Evolutionary conservation across 2,113 vertebrate species (phyloP).

Genomic region (Apodemus sylvaticus): DNA sequence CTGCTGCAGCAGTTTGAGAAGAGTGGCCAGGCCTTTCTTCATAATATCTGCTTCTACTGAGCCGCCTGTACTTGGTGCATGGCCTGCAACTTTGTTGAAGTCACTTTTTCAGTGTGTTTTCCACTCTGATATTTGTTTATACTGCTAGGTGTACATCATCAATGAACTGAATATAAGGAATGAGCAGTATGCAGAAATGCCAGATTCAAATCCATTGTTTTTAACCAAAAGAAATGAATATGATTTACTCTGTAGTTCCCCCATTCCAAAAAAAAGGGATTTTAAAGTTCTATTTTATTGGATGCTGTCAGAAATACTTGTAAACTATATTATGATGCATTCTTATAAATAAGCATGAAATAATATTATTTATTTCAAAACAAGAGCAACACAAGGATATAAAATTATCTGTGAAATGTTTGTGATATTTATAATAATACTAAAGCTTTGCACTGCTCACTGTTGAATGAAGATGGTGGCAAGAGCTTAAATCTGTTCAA

Average conservation of each 20-base stretch:
- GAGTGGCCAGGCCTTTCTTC: constrained; percentile 96
- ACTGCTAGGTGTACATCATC: constrained; percentile 66
- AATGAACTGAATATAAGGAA: constrained; percentile 76
- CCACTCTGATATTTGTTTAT: constrained; percentile 56
- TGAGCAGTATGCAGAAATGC: constrained; percentile 67
- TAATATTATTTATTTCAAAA: background rate
- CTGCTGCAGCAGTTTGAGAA: constrained; percentile 99
- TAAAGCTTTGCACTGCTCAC: background rate
- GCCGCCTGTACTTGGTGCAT: background rate
- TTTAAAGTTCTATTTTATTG: constrained; percentile 1
- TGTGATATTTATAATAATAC: background rate
- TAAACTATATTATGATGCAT: background rate
- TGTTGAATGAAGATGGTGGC: background rate
- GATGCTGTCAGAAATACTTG: background rate
- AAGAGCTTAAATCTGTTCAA: background rate
- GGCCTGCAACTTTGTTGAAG: background rate
- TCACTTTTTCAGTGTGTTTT: constrained; percentile 50
- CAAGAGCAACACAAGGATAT: background rate
- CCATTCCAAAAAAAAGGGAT: too few relatives aligned
- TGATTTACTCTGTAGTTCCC: constrained; percentile 69
- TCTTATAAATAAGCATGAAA: background rate
- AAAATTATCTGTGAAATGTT: background rate
- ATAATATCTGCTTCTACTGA: constrained; percentile 99
- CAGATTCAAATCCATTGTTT: constrained; percentile 42
- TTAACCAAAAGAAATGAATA: constrained; percentile 67